Evolutionary conservation across 2,797 vertebrate species (phyloP).

Genomic region (Leptoclinus maculatus): DNA sequence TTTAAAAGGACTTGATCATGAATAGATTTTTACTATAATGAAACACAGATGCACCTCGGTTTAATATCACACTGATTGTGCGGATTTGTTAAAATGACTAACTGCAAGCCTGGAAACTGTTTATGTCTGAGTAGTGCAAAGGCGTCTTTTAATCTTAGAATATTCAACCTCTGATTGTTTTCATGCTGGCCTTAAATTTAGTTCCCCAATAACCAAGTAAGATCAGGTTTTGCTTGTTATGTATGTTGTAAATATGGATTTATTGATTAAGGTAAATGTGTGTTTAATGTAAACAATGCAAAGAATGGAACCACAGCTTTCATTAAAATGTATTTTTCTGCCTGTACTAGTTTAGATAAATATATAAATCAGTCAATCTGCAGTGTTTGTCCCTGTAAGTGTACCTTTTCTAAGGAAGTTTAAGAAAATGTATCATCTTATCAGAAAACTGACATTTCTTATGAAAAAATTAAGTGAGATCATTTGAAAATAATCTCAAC

Average conservation of each 20-base stretch:
- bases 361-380: background rate
- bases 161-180: background rate
- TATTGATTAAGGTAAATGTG: background rate
- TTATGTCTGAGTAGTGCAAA: too few species aligned
- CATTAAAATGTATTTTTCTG: background rate
- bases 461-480: background rate
- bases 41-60: background rate
- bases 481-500: background rate
- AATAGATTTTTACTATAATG: background rate
- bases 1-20: background rate
- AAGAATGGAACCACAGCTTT: background rate
- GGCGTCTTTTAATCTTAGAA: background rate
- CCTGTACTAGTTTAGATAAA: background rate
- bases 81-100: background rate
- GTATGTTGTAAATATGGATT: background rate
- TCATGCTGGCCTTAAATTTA: too few species aligned
- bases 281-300: background rate
- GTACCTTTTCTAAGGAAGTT: background rate
- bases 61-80: background rate
- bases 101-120: background rate
- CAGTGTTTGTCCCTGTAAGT: background rate
- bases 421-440: background rate
- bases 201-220: background rate
- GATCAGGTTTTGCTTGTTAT: background rate
- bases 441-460: background rate